Evolutionary conservation across 2,888 invertebrate species (phyloP).

Genomic region (Temnothorax ravouxi): DNA sequence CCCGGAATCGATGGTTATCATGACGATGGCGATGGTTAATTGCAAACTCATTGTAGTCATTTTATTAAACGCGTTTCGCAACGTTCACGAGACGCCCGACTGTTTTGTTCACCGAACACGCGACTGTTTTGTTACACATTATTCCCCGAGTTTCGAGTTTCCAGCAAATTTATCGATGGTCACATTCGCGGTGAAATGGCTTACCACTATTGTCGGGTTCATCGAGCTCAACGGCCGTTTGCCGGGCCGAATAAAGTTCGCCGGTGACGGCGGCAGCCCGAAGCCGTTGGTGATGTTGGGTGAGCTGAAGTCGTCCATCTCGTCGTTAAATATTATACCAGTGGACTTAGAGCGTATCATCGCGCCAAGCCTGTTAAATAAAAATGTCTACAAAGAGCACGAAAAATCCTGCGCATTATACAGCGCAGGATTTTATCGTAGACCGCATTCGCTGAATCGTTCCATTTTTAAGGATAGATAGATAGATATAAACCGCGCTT

Average conservation of each 20-base stretch:
- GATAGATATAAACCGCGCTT: slow-evolving; percentile 21
- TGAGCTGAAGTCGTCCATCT: slow-evolving; percentile 98
- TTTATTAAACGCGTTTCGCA: not conserved
- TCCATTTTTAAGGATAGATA: slow-evolving; percentile 11
- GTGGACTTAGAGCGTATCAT: slow-evolving; percentile 92
- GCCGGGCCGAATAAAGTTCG: slow-evolving; percentile 93
- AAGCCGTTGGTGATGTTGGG: slow-evolving; percentile 91
- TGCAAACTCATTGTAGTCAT: not conserved
- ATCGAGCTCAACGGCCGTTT: slow-evolving; percentile 96
- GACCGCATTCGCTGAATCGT: not conserved
- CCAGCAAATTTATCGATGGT: slow-evolving; percentile 3
- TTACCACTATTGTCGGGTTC: slow-evolving; percentile 93
- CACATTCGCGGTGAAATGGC: slow-evolving; percentile 75
- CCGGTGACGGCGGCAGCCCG: slow-evolving; percentile 91
- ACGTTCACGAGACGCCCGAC: not conserved
- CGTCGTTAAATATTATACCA: slow-evolving; percentile 97
- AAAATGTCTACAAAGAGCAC: not conserved
- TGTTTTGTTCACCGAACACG: not conserved
- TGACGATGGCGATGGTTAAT: slow-evolving; percentile 2
- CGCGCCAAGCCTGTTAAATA: slow-evolving; percentile 89
- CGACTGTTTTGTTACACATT: not conserved
- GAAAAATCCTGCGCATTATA: not conserved
- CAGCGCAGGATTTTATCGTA: not conserved
- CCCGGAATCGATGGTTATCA: slow-evolving; percentile 32
- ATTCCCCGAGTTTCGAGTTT: slow-evolving; percentile 5